Evolutionary conservation across 2,888 invertebrate species (phyloP), one percentile per base, ranked within the genome.

Genomic region (Halocaridina rubra): DNA sequence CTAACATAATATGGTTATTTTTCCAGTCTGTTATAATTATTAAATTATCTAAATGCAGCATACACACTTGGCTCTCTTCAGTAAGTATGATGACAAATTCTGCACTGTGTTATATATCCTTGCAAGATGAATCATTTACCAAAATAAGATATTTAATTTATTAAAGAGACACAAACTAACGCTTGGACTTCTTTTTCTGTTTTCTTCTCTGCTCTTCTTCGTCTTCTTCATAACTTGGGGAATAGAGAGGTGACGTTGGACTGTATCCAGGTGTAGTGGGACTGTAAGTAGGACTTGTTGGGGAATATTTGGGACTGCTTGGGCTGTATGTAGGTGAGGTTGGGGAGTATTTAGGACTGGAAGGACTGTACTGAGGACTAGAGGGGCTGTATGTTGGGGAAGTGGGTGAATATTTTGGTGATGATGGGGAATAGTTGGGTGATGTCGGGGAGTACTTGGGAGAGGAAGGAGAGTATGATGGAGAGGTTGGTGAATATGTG

Each of bases 401-500:
- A 71, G 91, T 90, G 30, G 91, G 91, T 0, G 91, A 90, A 88
- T 91, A 91, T 2, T 90, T 90, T 13, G 91, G 91, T 24, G 90
- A 89, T 29, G 89, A 89, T 80, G 91, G 90, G 16, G 90, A 90
- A 86, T 93, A 93, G 0, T 91, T 92, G 0, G 95, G 95, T 88
- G 94, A 95, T 0, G 95, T 94, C 1, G 97, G 97, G 0, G 95
- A 94, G 91, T 97, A 97, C 89, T 94, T 95, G 0, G 97, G 97
- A 88, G 95, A 95, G 0, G 96, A 96, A 2, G 92, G 92, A 5
- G 90, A 91, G 88, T 92, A 92, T 16, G 90, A 90, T 0, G 94
- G 90, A 29, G 90, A 90, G 29, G 90, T 90, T 1, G 92, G 92
- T 3, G 91, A 91, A 89, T 92, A 92, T 89, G 90, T 88, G 10